Evolutionary conservation across 2,888 invertebrate genomes (phyloP), one percentile per base, ranked within the genome.

Genomic region (Lycia hirtaria): DNA sequence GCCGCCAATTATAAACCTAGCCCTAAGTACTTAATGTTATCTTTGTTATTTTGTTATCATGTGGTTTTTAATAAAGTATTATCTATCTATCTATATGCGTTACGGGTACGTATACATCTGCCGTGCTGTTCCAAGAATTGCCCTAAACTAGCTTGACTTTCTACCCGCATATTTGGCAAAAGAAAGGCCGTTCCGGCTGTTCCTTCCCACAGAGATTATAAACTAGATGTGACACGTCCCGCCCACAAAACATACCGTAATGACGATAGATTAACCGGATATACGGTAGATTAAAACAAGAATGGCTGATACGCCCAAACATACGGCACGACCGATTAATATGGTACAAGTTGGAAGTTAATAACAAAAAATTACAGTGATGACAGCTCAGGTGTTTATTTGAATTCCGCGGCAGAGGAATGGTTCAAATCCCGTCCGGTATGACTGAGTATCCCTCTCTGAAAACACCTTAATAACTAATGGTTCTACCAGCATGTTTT

Each of bases 211-310:
- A 56, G 55, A 63, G 54, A 63, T 65, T 64, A 69, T n/a, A 64
- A 54, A 49, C 40, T 72, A 75, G 40, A 72, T 71, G 72, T 71
- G 71, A 79, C 75, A 76, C 76, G 79, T 67, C 70, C 81, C 86
- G 81, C 87, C 87, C 84, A 87, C 87, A 61, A 56, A 75, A 57
- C 71, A 77, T 55, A 38, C 71, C 68, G 68, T 83, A 81, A 83
- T 85, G 83, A 83, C 83, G 76, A 80, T 78, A 80, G 82, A 85
- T 84, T 80, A 83, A 75, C 85, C 88, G 87, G 87, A 88, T 87
- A 81, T 74, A 67, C 69, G 64, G 62, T 69, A 80, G 81, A 86
- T 85, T 80, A 82, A 72, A 69, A 73, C 78, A 70, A 72, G 68
- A 73, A 77, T 73, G 69, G 67, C 71, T 68, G 78, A 75, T 82